phyloP scores from a whole-genome alignment of 2,113 vertebrate species.

The Menidia beryllina region DNA sequence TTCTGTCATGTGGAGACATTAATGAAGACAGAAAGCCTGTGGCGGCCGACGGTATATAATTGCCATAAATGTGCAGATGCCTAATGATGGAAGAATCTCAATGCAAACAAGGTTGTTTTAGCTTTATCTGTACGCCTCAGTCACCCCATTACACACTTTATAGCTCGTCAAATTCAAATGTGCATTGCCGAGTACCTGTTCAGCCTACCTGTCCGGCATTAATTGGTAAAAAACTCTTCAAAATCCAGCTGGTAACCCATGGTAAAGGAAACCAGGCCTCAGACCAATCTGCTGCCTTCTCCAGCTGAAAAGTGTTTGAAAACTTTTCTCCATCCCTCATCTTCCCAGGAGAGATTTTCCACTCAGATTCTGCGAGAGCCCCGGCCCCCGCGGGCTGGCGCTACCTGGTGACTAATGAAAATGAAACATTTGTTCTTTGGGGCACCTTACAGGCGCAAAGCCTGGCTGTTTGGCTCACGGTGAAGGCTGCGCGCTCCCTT shows the following conservation, averaged over 20 bases:
- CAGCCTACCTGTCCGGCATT: neutral
- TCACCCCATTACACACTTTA: too few species aligned
- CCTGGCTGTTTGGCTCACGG: constrained; percentile 62
- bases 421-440: constrained; percentile 82
- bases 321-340: constrained; percentile 65
- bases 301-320: constrained; percentile 56
- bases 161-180: neutral
- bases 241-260: constrained; percentile 23
- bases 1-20: too few species aligned
- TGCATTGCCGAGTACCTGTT: neutral
- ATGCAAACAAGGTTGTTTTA: too few species aligned
- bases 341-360: constrained; percentile 57
- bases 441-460: constrained; percentile 65
- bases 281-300: constrained; percentile 29
- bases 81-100: too few species aligned
- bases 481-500: constrained; percentile 61
- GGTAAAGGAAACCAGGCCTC: constrained; percentile 19
- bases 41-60: too few species aligned
- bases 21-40: too few species aligned
- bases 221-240: too few species aligned
- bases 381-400: constrained; percentile 49
- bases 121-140: too few species aligned
- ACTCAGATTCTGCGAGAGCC: constrained; percentile 33
- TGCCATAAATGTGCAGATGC: too few species aligned
- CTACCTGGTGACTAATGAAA: constrained; percentile 77